Percentiles rank a stretch among this genome's conserved stretches.
These are phyloP conservation scores for Mimas tiliae DNA, from an alignment of 2,888 invertebrate species.

Conservation along the genomic window DNA sequence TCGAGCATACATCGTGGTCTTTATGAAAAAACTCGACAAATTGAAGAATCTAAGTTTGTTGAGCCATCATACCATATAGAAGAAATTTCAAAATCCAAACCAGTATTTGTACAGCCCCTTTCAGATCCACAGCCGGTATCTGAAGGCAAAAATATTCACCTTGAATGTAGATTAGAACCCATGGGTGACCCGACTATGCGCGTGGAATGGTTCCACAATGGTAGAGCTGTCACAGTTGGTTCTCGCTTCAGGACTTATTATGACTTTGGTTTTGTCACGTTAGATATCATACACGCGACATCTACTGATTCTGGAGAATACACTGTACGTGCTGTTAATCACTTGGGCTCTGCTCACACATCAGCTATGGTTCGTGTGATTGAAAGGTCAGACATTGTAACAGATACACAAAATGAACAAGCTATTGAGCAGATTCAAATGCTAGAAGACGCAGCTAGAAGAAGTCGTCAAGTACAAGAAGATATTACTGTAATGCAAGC, in stretches of 20 bases:
- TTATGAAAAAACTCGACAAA: conserved; percentile 93
- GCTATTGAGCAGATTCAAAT: conserved; percentile 96
- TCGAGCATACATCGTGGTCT: conserved; percentile 95
- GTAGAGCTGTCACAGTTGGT: conserved; percentile 93
- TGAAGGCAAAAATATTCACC: conserved; percentile 95
- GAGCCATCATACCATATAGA: conserved; percentile 96
- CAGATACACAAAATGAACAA: conserved; percentile 96
- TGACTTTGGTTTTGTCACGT: conserved; percentile 98
- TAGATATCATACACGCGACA: conserved; percentile 97
- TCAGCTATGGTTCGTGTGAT: conserved; percentile 95
- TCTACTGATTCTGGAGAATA: conserved; percentile 98
- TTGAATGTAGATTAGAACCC: conserved; percentile 96
- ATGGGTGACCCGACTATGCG: conserved; percentile 98
- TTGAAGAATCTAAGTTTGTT: conserved; percentile 93
- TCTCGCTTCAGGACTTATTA: conserved; percentile 97
- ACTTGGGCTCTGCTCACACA: conserved; percentile 96
- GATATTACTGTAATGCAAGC: conserved; percentile 93
- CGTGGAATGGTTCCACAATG: conserved; percentile 98
- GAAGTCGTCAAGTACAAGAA: conserved; percentile 89
- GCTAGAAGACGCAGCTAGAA: conserved; percentile 91
- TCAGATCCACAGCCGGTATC: conserved; percentile 93
- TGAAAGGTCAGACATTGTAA: conserved; percentile 91
- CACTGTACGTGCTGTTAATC: conserved; percentile 96
- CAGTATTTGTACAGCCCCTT: conserved; percentile 95
- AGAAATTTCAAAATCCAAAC: conserved; percentile 96